Percentiles rank a stretch among this genome's conserved stretches.
Evolutionary conservation across 2,888 invertebrate genomes (phyloP).

Genomic region (Andrena bucephala): DNA sequence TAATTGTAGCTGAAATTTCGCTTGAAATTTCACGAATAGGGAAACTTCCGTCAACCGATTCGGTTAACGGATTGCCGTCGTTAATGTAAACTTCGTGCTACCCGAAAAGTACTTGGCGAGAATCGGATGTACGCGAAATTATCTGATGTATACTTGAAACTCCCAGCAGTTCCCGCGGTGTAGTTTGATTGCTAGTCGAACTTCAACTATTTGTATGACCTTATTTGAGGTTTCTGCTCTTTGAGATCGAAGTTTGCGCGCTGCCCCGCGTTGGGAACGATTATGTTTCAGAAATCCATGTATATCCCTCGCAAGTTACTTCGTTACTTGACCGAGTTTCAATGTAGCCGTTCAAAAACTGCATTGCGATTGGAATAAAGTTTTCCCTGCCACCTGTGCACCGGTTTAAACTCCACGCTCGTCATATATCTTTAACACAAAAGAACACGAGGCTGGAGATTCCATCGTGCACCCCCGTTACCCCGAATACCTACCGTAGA

Average conservation of each 20-base stretch:
- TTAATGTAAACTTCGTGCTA: background rate
- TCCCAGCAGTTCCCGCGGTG: conserved; percentile 19
- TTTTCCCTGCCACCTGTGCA: background rate
- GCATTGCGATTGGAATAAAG: background rate
- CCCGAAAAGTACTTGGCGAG: conserved; percentile 12
- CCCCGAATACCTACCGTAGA: background rate
- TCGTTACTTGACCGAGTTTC: conserved; percentile 39
- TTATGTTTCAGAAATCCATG: conserved; percentile 18
- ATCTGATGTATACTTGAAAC: conserved; percentile 38
- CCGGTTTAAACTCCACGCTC: background rate
- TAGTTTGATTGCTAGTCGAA: conserved; percentile 49
- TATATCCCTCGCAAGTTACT: conserved; percentile 34
- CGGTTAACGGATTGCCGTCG: too few species aligned
- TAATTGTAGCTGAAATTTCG: too few species aligned
- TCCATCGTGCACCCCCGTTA: background rate
- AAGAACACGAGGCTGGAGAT: background rate
- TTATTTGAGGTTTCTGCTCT: conserved; percentile 40
- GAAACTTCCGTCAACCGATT: too few species aligned
- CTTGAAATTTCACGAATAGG: background rate
- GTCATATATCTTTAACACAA: background rate
- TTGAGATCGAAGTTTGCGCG: conserved; percentile 30
- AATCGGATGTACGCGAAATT: conserved; percentile 24
- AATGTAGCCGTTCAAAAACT: background rate
- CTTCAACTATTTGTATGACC: conserved; percentile 55
- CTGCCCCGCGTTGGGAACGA: conserved; percentile 12